A percentile compares a stretch with the other conserved stretches of the same genome.
Conservation (phyloP, 2,797 vertebrate genomes). For the Sebastes dallii region DNA sequence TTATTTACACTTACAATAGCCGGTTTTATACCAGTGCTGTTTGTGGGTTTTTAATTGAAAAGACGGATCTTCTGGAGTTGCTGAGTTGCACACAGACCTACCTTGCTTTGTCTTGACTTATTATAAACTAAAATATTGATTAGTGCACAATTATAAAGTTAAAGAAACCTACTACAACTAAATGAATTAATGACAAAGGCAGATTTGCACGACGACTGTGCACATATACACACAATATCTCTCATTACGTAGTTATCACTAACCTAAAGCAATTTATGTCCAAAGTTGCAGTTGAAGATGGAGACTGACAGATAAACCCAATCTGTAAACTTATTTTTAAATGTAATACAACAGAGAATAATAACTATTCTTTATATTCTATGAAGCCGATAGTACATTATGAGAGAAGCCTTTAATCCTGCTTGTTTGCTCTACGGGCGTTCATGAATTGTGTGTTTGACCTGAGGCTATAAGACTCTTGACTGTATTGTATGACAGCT, state of each 20-base stretch:
- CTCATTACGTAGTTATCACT: too few relatives aligned
- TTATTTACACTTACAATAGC: too few relatives aligned
- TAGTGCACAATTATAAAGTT: not conserved
- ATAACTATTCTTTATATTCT: slow-evolving; percentile 2
- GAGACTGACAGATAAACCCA: not conserved
- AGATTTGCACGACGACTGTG: not conserved
- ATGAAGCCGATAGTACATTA: not conserved
- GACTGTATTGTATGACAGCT: slow-evolving; percentile 31
- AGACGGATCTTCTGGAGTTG: too few relatives aligned
- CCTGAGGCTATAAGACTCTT: slow-evolving; percentile 33
- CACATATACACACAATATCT: not conserved
- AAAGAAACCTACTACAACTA: not conserved
- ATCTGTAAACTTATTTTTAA: not conserved
- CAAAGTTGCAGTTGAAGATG: not conserved
- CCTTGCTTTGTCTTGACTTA: too few relatives aligned
- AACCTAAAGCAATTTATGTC: too few relatives aligned
- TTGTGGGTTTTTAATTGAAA: too few relatives aligned
- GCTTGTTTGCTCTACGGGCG: slow-evolving; percentile 9
- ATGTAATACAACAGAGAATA: not conserved
- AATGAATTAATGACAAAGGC: not conserved
- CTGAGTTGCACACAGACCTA: too few relatives aligned
- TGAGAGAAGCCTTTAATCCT: slow-evolving; percentile 37
- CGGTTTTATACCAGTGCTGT: too few relatives aligned
- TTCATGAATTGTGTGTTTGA: slow-evolving; percentile 48
- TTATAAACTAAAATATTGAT: not conserved